Evolutionary conservation across 2,888 invertebrate species (phyloP), one percentile per base, ranked within the genome.

Genomic region (Eupsilia transversa): DNA sequence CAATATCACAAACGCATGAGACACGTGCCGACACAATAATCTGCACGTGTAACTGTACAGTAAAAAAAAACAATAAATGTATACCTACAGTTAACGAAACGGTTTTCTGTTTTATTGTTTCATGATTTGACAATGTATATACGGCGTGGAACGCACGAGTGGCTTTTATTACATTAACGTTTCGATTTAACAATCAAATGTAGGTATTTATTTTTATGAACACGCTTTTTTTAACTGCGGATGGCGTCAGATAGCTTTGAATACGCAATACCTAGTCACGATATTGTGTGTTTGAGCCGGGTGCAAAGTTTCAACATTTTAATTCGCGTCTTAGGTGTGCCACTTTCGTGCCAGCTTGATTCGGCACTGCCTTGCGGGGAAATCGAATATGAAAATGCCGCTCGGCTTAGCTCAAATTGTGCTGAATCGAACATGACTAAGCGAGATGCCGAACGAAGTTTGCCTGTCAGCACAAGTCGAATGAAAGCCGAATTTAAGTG

Each of bases 101-200:
- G 23, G 7, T 30, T 78, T 59, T 46, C 35, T 23, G 35, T 60
- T 75, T 60, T 60, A 79, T 60, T 79, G 71, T 79, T 43, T 33
- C 71, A 20, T 79, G 71, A 35, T 60, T 60, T 60, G 30, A 30
- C 69, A 57, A 43, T 69, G 20, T 10, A 20, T 43, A 43, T 23
- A 52, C 20, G n/a, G 41, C 27, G 7, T 20, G 20, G n/a, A 66
- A 79, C 23, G 43, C 41, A 43, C 60, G 43, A 52, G 30, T 46
- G 35, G 43, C 23, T 23, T 46, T 76, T 38, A 54, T 46, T 60
- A 20, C 33, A 33, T 59, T 54, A 76, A 27, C 17, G 23, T 57
- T 60, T 61, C 10, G 20, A 68, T 56, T 57, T 57, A 23, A 77
- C 41, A 3, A n/a, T n/a, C 7, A 33, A n/a, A 2, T 33, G 27